phyloP scores from a whole-genome alignment of 2,113 vertebrate genomes.

The Anhinga rufa region DNA sequence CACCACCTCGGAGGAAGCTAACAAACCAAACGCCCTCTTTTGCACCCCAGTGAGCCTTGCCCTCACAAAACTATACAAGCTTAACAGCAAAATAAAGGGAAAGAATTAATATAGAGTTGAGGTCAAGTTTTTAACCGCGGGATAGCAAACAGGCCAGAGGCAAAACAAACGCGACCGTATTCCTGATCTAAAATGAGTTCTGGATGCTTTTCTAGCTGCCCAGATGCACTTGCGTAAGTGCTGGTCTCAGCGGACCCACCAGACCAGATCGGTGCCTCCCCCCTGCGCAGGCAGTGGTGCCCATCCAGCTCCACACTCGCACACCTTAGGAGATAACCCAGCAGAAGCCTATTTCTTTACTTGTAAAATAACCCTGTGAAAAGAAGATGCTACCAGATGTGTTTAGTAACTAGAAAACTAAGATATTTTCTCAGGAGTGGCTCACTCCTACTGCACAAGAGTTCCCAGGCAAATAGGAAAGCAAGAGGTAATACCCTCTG shows the following conservation, averaged over 20 bases:
- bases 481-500: not conserved
- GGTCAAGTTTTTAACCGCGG: not conserved
- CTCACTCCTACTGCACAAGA: not conserved
- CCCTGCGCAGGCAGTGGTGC: not conserved
- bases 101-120: not conserved
- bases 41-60: not conserved
- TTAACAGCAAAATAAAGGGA: not conserved
- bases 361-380: not conserved
- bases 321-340: not conserved
- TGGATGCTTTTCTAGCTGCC: not conserved
- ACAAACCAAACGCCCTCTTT: not conserved
- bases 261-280: not conserved
- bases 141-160: not conserved
- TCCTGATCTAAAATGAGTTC: not conserved
- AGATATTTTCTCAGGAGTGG: not conserved
- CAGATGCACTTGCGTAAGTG: not conserved
- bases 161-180: not conserved
- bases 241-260: not conserved
- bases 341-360: not conserved
- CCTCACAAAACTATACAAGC: not conserved
- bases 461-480: not conserved
- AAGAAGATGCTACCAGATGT: not conserved
- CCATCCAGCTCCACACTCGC: accelerated
- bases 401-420: not conserved
- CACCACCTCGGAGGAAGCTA: accelerated